Evolutionary conservation across 1,140 invertebrate species (phyloP), one percentile per base, ranked within the genome.

Genomic region (Lepidostoma basale): DNA sequence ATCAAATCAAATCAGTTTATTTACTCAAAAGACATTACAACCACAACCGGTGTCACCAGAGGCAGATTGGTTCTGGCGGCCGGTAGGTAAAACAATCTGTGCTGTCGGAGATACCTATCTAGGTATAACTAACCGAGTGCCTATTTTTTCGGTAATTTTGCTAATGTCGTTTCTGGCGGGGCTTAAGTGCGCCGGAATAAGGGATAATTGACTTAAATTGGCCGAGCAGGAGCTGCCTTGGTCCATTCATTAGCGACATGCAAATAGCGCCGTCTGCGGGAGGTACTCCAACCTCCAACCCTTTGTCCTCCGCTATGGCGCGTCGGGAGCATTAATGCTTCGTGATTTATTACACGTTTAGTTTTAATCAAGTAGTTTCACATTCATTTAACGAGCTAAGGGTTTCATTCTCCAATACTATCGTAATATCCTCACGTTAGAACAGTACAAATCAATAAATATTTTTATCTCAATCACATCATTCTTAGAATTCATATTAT

Each of bases 121-220:
- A n/a, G n/a, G n/a, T n/a, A n/a, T n/a, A n/a, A n/a, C 10, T 20
- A 12, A 9, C 16, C 42, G 18, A 62, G 44, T 28, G 8, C 16
- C 28, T 54, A 60, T 42, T 65, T 59, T 69, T 59, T 25, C 26
- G 62, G 49, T 58, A 44, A 58, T 69, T 63, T 63, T 14, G 33
- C 60, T 69, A 63, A 54, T 56, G 47, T 28, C 44, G 45, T 45
- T 44, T 36, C 23, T 39, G 52, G 14, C 36, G 56, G 59, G 25
- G 33, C 45, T 56, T 44, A 63, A 40, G 64, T 58, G 69, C 67
- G 59, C 59, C 40, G 69, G 62, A 70, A 63, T 70, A 42, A 64
- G 59, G 64, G 54, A 70, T 70, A 70, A 70, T 70, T 70, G 69
- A 67, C 58, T 67, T 63, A 67, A 67, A 70, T 70, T 67, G 69